Base-by-base conservation (phyloP, 2,888 invertebrate species). In the Hypsopygia costalis region DNA sequence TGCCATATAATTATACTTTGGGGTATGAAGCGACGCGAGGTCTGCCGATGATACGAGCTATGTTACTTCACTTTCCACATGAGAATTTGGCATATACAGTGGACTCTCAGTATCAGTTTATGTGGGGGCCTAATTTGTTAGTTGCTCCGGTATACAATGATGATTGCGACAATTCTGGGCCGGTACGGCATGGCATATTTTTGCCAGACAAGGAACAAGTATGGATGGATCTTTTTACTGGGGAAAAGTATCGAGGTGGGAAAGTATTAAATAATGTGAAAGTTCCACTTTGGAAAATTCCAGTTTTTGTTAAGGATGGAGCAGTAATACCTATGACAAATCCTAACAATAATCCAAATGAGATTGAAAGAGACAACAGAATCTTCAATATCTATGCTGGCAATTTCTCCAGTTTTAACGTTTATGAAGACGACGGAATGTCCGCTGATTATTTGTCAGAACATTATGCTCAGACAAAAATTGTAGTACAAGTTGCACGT, bases 91-190 rank as follows among this genome's bases (percentile, higher is more conserved):
- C 73, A 1, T 73, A 72, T 40, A 82, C 83, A 1, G 72, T 62
- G 27, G 77, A 79, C 52, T 79, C 78, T n/a, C 80, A 83, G 45
- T 88, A 88, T 44, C 87, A 88, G 47, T 88, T 57, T 46, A 86
- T 87, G 86, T 88, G 87, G 87, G 87, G 87, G 4, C 79, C 85
- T n/a, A 66, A 58, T 48, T 58, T 88, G 37, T 65, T 88, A 45
- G 73, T 88, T 7, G 87, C 87, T 1, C 87, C 87, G 9, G 68
- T 87, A 16, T 87, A 81, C 46, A 68, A 69, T 41, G 62, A 62
- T 7, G 44, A 55, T 33, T 51, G 41, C 36, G 34, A 53, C 1
- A 35, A 55, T 11, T 49, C 49, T 8, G 54, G 62, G 34, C 64
- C 68, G 20, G 44, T 76, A 27, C 75, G 87, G 0, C 55, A 81